Percentiles rank a stretch among this genome's conserved stretches.
Conservation (phyloP, 2,113 vertebrate genomes). For the Jaculus jaculus region DNA sequence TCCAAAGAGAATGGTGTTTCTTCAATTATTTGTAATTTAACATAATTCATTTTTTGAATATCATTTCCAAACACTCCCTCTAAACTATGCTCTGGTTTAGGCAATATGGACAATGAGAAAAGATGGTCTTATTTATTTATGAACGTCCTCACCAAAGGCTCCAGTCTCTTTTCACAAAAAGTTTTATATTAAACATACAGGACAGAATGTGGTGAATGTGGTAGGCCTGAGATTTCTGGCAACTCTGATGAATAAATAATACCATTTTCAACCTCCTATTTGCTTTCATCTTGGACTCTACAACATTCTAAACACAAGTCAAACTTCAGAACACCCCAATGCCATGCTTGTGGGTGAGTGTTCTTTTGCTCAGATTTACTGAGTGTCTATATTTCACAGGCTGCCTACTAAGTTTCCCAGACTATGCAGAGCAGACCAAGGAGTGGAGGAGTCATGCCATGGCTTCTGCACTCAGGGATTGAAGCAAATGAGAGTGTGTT, state of each 20-base stretch:
- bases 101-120: not conserved
- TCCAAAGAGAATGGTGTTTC: not conserved
- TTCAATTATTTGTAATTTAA: not conserved
- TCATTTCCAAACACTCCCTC: rapidly evolving
- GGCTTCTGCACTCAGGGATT: not conserved
- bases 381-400: constrained; percentile 18
- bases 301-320: constrained; percentile 46
- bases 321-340: not conserved
- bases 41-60: not conserved
- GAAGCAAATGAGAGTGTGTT: not conserved
- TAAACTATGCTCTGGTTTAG: not conserved
- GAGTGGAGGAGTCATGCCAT: not conserved
- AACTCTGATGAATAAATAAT: constrained; percentile 71
- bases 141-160: not conserved
- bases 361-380: constrained; percentile 30
- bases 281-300: constrained; percentile 55
- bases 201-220: constrained; percentile 43
- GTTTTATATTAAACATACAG: constrained; percentile 21
- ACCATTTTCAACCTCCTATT: constrained; percentile 35
- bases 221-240: constrained; percentile 58
- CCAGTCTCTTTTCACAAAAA: not conserved
- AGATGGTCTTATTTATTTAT: constrained; percentile 29
- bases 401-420: constrained; percentile 1
- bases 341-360: not conserved
- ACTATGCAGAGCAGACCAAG: constrained; percentile 43